These are phyloP conservation scores for Araneus ventricosus DNA, from an alignment of 1,140 invertebrate genomes.

Conservation along the genomic window DNA sequence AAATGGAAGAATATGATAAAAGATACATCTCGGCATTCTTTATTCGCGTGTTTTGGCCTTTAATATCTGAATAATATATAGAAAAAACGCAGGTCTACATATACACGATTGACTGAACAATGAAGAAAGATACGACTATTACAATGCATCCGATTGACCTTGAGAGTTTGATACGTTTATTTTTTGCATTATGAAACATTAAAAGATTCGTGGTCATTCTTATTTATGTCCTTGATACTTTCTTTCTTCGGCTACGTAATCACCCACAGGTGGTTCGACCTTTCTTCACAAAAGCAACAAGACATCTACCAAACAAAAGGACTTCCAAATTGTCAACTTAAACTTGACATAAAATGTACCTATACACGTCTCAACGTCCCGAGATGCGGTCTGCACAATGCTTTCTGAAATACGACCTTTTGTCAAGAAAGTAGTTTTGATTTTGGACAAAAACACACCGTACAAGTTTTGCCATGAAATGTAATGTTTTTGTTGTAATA, in stretches of 20 bases:
- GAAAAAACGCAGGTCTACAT: background rate
- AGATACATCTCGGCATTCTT: too few species aligned
- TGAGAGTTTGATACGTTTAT: slow-evolving; percentile 8
- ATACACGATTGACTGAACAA: background rate
- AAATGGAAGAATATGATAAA: too few species aligned
- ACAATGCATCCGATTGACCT: background rate
- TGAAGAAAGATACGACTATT: background rate
- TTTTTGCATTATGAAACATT: slow-evolving; percentile 38
- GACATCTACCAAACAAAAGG: background rate
- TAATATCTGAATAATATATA: background rate
- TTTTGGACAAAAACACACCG: background rate
- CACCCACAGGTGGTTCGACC: background rate
- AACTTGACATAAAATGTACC: slow-evolving; percentile 13
- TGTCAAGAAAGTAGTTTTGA: slow-evolving; percentile 17
- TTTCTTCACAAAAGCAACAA: background rate
- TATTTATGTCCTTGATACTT: slow-evolving; percentile 25
- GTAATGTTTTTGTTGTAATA: slow-evolving; percentile 8
- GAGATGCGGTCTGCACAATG: slow-evolving; percentile 1
- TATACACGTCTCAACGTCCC: background rate
- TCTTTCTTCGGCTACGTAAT: background rate
- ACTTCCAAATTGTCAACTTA: slow-evolving; percentile 20
- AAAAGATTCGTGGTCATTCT: slow-evolving; percentile 39
- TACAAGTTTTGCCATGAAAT: slow-evolving; percentile 20
- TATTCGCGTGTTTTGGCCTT: background rate
- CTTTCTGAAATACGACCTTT: slow-evolving; percentile 19